phyloP scores from a whole-genome alignment of 92 coral and sea anemone genomes.

The Palythoa grandis region DNA sequence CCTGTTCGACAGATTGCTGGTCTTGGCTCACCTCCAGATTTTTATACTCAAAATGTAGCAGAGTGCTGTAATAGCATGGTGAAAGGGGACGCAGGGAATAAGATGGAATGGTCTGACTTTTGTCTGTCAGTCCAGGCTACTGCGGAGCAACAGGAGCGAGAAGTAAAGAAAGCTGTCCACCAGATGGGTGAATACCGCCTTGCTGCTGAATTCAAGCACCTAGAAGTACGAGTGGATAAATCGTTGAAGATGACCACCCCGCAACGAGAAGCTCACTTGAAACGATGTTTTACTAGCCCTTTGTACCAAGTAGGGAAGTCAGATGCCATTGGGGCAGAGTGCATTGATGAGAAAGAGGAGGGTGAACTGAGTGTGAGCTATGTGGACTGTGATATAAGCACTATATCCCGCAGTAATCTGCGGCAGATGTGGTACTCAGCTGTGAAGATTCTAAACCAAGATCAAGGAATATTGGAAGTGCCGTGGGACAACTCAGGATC shows the following conservation, averaged over 20 bases:
- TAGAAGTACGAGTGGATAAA: constrained; percentile 51
- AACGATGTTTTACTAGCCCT: constrained; percentile 44
- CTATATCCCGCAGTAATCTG: constrained; percentile 41
- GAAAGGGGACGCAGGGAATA: constrained; percentile 56
- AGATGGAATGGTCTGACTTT: constrained; percentile 64
- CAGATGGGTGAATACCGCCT: constrained; percentile 58
- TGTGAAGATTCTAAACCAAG: constrained; percentile 29
- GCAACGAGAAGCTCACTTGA: constrained; percentile 48
- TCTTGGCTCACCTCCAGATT: constrained; percentile 62
- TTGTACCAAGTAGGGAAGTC: constrained; percentile 43
- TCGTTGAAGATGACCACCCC: constrained; percentile 44
- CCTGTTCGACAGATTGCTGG: constrained; percentile 61
- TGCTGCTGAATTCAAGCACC: constrained; percentile 48
- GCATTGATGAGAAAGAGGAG: constrained; percentile 32
- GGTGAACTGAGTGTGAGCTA: constrained; percentile 32
- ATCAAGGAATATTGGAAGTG: constrained; percentile 41
- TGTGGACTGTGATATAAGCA: constrained; percentile 50
- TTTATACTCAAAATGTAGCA: constrained; percentile 62
- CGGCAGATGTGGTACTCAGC: constrained; percentile 48
- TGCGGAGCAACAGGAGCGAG: constrained; percentile 54
- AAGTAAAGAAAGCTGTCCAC: constrained; percentile 59
- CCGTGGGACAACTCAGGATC: constrained; percentile 51
- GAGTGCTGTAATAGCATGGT: constrained; percentile 58
- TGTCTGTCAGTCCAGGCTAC: constrained; percentile 53
- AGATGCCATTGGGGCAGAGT: constrained; percentile 33